Evolutionary conservation across 2,113 vertebrate genomes (phyloP).

Genomic region (Arvicanthis niloticus): DNA sequence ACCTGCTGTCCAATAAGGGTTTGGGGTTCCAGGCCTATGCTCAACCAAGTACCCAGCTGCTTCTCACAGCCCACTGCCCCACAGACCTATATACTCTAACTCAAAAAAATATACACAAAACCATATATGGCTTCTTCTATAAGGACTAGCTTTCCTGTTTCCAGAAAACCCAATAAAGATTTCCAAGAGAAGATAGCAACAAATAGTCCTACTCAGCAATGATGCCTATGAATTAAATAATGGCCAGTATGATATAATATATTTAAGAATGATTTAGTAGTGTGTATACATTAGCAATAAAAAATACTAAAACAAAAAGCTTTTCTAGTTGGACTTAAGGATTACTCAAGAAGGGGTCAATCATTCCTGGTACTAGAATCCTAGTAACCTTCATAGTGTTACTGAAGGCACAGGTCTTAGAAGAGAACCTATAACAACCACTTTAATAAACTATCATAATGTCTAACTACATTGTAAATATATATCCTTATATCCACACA

Average conservation of each 20-base stretch:
- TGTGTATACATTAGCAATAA: not conserved
- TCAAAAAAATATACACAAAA: not conserved
- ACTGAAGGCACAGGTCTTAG: not conserved
- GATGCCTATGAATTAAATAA: not conserved
- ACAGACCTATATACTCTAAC: not conserved
- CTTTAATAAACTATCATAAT: not conserved
- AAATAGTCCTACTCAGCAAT: not conserved
- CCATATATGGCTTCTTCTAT: not conserved
- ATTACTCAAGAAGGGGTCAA: not conserved
- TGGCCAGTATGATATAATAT: not conserved
- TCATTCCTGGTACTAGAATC: not conserved
- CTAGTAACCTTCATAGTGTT: not conserved
- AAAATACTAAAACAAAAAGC: not conserved
- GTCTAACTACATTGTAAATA: not conserved
- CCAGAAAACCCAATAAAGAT: not conserved
- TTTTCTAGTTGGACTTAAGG: not conserved
- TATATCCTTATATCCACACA: not conserved
- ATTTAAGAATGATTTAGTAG: not conserved
- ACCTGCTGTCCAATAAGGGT: too few relatives aligned
- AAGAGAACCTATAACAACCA: not conserved
- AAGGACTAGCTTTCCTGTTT: not conserved
- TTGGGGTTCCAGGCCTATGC: too few relatives aligned
- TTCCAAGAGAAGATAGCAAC: not conserved
- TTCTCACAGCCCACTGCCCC: too few relatives aligned
- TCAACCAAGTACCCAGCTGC: too few relatives aligned